Conservation (phyloP, 1,140 invertebrate species). For the Lethocerus indicus region DNA sequence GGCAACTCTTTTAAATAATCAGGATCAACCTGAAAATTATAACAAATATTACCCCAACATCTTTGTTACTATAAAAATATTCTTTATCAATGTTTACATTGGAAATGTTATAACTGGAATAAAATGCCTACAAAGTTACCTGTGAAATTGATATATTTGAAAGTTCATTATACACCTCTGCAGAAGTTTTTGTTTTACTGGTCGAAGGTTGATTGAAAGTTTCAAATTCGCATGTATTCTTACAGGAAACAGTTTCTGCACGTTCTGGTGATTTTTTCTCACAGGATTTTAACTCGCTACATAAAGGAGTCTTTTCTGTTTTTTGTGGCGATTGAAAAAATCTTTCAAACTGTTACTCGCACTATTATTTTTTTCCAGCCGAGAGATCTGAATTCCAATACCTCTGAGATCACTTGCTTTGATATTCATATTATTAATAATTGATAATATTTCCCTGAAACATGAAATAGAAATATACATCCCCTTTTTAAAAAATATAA, state of each 20-base stretch:
- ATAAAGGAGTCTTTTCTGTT: not conserved
- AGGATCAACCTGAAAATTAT: too few species aligned
- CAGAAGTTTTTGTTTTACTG: conserved; percentile 2
- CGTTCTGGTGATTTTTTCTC: not conserved
- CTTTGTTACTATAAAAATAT: not conserved
- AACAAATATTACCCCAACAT: not conserved
- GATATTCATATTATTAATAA: conserved; percentile 45
- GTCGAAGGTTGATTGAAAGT: conserved; percentile 5
- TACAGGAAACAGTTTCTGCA: not conserved
- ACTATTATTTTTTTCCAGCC: conserved; percentile 19
- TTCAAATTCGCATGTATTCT: not conserved
- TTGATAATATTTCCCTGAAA: conserved; percentile 36
- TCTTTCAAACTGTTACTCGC: not conserved
- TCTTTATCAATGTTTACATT: not conserved
- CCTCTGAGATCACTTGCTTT: conserved; percentile 54
- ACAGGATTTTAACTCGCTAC: not conserved
- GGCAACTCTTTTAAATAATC: too few species aligned
- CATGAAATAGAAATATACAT: conserved; percentile 11
- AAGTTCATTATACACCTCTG: conserved; percentile 7
- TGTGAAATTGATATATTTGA: conserved; percentile 15
- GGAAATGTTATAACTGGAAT: not conserved
- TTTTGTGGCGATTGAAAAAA: not conserved
- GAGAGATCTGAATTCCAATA: conserved; percentile 58
- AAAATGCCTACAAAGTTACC: not conserved
- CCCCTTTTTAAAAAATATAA: not conserved